Evolutionary conservation across 2,113 vertebrate species (phyloP), one percentile per base, ranked within the genome.

Genomic region (Onychostoma macrolepis): DNA sequence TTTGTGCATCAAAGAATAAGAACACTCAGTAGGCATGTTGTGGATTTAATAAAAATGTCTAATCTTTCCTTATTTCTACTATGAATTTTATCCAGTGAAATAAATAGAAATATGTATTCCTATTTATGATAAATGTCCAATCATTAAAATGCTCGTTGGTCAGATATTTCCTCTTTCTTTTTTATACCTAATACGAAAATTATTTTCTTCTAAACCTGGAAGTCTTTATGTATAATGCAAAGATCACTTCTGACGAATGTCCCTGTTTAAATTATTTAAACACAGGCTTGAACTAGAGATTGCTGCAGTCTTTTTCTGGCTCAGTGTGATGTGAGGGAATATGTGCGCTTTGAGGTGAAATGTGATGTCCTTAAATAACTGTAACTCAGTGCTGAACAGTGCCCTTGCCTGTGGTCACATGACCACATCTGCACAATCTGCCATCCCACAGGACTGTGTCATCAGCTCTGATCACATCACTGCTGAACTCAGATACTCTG

Each of bases 211-310:
- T 78, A 30, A 78, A 53, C 50, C 76, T 78, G 76, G 17, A 61
- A n/a, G 56, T 26, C 63, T 43, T 72, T 45, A 83, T 83, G 45
- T 38, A 83, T 83, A 83, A 69, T 50, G 26, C 26, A 83, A 43
- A 67, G 65, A 50, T 72, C 21, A n/a, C 61, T 65, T 21, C 33
- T 53, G 81, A 83, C 11, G 43, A 71, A 71, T 71, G 81, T 71
- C 43, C 26, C 81, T 50, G 19, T 72, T 43, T 83, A 72, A 10
- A 72, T 83, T 83, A 83, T 83, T 83, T 2, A 83, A 83, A 83
- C 21, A 1, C 61, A 71, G 45, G 28, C 81, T 83, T 15, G 28
- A 86, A 65, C 79, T 50, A 86, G 56, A 50, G n/a, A 24, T 6
- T 65, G 41, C 30, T 71, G 81, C 65, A 36, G 43, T 43, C 11